These are phyloP conservation scores for Onychorhynchus coronatus DNA, from an alignment of 2,113 vertebrate genomes.

Conservation along the genomic window DNA sequence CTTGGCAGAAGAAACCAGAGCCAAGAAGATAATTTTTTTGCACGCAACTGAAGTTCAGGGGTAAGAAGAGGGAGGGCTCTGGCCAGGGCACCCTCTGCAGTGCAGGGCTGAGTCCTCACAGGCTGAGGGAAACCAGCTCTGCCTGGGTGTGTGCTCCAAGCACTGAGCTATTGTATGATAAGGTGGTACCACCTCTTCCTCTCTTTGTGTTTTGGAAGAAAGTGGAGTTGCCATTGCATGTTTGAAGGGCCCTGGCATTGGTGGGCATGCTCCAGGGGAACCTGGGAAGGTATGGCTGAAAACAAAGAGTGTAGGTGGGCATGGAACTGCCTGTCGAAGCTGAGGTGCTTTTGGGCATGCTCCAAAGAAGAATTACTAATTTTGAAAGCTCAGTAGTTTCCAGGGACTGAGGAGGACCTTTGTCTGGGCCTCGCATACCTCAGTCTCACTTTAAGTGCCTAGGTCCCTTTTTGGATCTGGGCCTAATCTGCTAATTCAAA, in stretches of 20 bases:
- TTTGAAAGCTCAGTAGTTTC: slow-evolving; percentile 23
- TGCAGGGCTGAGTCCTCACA: not conserved
- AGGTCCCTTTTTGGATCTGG: slow-evolving; percentile 54
- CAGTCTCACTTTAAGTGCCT: slow-evolving; percentile 53
- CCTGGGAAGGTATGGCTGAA: not conserved
- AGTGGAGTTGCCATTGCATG: not conserved
- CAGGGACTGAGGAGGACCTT: slow-evolving; percentile 51
- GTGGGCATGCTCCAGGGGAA: not conserved
- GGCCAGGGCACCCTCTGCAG: not conserved
- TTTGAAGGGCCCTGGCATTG: not conserved
- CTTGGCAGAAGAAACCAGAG: not conserved
- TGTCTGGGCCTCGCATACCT: slow-evolving; percentile 40
- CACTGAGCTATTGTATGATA: not conserved
- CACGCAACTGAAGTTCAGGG: not conserved
- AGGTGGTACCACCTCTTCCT: slow-evolving; percentile 61
- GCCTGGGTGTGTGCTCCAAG: slow-evolving; percentile 36
- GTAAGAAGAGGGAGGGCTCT: not conserved
- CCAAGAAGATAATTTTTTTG: not conserved
- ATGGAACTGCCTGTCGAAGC: not conserved
- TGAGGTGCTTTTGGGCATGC: not conserved
- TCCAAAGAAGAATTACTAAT: not conserved
- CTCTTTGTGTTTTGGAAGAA: slow-evolving; percentile 44
- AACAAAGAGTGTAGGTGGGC: not conserved
- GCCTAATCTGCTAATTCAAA: slow-evolving; percentile 63
- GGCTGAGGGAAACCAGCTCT: slow-evolving; percentile 3